These are phyloP conservation scores for Mugil cephalus DNA, from an alignment of 2,113 vertebrate genomes.

Conservation along the genomic window DNA sequence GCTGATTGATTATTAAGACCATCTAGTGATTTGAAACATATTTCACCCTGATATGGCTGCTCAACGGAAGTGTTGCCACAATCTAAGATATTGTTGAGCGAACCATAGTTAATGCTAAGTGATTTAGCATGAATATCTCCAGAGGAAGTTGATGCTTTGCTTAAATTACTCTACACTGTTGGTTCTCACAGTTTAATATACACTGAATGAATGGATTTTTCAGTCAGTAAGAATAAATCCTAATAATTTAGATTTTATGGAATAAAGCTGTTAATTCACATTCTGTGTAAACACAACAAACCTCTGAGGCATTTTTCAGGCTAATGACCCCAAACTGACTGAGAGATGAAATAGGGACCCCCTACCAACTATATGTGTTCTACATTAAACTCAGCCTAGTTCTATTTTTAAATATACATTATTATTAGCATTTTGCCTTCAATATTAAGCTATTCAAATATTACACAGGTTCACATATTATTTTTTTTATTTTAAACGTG, in stretches of 20 bases:
- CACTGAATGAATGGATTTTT: conserved; percentile 41
- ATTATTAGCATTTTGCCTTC: too few relatives aligned
- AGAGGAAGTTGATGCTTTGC: conserved; percentile 14
- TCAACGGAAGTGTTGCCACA: background rate
- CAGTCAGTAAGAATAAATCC: conserved; percentile 34
- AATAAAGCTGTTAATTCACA: conserved; percentile 28
- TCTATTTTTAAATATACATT: too few relatives aligned
- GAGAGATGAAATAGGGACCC: too few relatives aligned
- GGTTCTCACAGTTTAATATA: conserved; percentile 36
- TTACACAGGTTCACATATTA: too few relatives aligned
- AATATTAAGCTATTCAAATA: too few relatives aligned
- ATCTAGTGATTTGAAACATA: background rate
- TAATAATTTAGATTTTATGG: conserved; percentile 16
- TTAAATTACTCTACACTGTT: conserved; percentile 24
- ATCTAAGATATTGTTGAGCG: background rate
- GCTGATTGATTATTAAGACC: background rate
- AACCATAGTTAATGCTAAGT: background rate
- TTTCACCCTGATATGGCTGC: background rate
- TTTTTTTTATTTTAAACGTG: too few relatives aligned
- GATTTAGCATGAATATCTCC: background rate
- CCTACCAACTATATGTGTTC: too few relatives aligned
- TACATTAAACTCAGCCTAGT: too few relatives aligned
- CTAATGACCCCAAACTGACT: too few relatives aligned
- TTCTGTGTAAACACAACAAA: background rate
- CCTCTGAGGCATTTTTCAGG: too few relatives aligned